Conservation (phyloP, 2,113 vertebrate species). For the Pagrus major region DNA sequence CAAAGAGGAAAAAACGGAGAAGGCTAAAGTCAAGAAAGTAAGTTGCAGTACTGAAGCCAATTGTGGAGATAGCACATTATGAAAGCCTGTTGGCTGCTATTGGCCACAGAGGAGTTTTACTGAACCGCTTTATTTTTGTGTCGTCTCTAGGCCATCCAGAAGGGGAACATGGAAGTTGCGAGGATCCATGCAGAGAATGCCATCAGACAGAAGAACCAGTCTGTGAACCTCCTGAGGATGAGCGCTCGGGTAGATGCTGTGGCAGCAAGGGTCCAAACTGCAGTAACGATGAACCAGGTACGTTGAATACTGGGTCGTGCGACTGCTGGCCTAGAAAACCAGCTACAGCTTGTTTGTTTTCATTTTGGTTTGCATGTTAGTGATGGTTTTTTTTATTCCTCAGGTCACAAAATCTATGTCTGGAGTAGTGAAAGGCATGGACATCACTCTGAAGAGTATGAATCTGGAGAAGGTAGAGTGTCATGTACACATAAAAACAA, state of each 20-base stretch:
- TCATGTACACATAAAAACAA: background rate
- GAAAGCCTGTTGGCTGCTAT: background rate
- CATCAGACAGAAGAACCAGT: slow-evolving; percentile 98
- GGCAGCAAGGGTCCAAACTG: slow-evolving; percentile 94
- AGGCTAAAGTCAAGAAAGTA: slow-evolving; percentile 95
- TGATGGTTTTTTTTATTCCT: slow-evolving; percentile 27
- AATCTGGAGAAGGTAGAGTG: slow-evolving; percentile 94
- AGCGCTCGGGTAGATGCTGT: slow-evolving; percentile 97
- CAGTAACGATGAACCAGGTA: slow-evolving; percentile 98
- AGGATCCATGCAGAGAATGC: slow-evolving; percentile 97
- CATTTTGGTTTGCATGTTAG: background rate
- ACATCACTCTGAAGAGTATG: slow-evolving; percentile 93
- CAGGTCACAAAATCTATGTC: slow-evolving; percentile 98
- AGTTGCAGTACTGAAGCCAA: slow-evolving; percentile 36
- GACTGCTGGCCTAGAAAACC: background rate
- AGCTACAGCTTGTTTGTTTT: slow-evolving; percentile 7
- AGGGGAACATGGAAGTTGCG: slow-evolving; percentile 96
- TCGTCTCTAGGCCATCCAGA: slow-evolving; percentile 91
- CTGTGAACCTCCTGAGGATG: slow-evolving; percentile 96
- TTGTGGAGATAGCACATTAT: background rate
- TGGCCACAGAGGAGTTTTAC: background rate
- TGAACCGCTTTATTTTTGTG: background rate
- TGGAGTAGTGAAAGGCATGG: slow-evolving; percentile 98
- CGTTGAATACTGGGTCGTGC: background rate
- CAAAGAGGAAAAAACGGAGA: slow-evolving; percentile 95